Conservation (phyloP, 2,797 vertebrate species). For the Anguilla megastoma region DNA sequence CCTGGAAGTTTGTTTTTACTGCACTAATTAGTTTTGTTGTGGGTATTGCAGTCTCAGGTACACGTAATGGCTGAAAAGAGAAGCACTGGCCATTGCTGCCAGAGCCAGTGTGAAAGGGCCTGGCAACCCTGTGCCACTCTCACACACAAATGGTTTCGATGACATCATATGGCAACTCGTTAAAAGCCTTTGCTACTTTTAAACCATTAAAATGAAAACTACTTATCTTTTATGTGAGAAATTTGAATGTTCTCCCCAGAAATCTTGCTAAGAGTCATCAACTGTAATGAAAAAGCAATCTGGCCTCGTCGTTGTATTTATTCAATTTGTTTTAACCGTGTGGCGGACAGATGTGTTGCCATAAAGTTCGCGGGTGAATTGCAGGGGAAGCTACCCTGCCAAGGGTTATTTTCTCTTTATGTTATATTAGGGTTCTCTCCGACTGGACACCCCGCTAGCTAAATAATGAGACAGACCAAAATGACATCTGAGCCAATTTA, state of each 20-base stretch:
- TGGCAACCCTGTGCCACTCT: constrained; percentile 56
- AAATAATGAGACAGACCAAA: background rate
- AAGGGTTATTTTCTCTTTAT: constrained; percentile 33
- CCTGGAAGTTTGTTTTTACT: constrained; percentile 59
- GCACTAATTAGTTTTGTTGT: constrained; percentile 58
- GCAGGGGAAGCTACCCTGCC: constrained; percentile 25
- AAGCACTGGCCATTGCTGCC: constrained; percentile 59
- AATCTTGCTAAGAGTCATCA: constrained; percentile 23
- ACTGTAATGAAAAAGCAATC: constrained; percentile 28
- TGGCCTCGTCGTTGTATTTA: constrained; percentile 29
- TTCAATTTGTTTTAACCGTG: constrained; percentile 34
- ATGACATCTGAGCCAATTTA: background rate
- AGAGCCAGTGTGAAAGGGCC: constrained; percentile 50
- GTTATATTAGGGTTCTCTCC: background rate
- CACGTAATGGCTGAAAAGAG: constrained; percentile 63
- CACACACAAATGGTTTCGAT: constrained; percentile 62
- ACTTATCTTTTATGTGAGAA: constrained; percentile 43
- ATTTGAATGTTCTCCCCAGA: constrained; percentile 42
- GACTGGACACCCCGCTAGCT: background rate
- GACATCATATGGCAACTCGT: constrained; percentile 62
- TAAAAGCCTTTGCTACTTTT: constrained; percentile 61
- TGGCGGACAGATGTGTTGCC: constrained; percentile 41
- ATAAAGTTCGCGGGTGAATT: constrained; percentile 33
- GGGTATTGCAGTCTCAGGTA: constrained; percentile 67
- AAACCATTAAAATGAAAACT: constrained; percentile 63